Percentiles rank a stretch among this genome's conserved stretches.
phyloP scores from a whole-genome alignment of 2,797 vertebrate genomes.

The Valencia hispanica region DNA sequence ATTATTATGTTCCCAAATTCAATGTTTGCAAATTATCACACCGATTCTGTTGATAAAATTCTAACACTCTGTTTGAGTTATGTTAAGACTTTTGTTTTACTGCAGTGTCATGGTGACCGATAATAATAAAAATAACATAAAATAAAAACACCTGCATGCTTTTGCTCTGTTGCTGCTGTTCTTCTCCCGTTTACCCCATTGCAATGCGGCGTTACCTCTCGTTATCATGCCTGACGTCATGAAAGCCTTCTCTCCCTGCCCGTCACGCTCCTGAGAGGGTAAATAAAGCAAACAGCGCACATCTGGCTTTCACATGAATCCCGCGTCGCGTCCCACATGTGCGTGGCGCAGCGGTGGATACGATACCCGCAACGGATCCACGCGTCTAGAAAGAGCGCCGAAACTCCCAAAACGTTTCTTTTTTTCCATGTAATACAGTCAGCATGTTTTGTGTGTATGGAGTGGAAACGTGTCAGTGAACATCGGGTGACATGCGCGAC shows the following conservation, averaged over 20 bases:
- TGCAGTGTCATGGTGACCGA: background rate
- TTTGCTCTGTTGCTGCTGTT: background rate
- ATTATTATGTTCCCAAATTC: background rate
- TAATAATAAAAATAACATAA: background rate
- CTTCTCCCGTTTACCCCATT: slow-evolving; percentile 11
- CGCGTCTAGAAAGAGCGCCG: slow-evolving; percentile 11
- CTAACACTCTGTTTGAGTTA: background rate
- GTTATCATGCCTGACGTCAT: slow-evolving; percentile 79
- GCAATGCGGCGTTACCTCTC: slow-evolving; percentile 41
- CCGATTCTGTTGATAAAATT: background rate
- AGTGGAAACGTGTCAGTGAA: slow-evolving; percentile 12
- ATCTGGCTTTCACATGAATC: slow-evolving; percentile 90
- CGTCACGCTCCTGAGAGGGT: slow-evolving; percentile 81
- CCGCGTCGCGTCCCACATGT: slow-evolving; percentile 51
- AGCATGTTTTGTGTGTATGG: background rate
- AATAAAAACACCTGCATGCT: background rate
- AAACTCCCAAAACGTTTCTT: slow-evolving; percentile 3
- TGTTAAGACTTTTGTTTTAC: background rate
- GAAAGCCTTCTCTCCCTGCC: slow-evolving; percentile 21
- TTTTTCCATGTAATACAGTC: background rate
- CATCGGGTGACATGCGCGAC: slow-evolving; percentile 9
- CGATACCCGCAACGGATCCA: slow-evolving; percentile 52
- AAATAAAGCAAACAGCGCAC: slow-evolving; percentile 89
- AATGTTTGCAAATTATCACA: background rate
- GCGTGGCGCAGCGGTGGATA: slow-evolving; percentile 48